These are phyloP conservation scores for Lepidocolaptes lacrymiger DNA, from an alignment of 2,797 vertebrate species.

Conservation along the genomic window DNA sequence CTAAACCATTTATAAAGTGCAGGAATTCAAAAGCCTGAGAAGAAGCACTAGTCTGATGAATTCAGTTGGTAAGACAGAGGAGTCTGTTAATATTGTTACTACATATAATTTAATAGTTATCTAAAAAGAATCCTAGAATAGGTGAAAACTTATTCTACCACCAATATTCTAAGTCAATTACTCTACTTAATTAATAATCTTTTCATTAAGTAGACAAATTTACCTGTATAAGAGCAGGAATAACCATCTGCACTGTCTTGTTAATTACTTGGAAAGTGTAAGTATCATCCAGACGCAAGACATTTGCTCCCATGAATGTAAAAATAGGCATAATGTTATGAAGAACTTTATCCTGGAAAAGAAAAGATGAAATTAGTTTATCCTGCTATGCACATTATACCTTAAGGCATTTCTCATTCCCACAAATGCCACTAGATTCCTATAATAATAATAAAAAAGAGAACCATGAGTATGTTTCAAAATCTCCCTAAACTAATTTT, in stretches of 20 bases:
- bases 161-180: background rate
- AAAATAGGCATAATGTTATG: conserved; percentile 99
- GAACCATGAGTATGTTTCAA: background rate
- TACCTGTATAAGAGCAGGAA: conserved; percentile 93
- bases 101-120: background rate
- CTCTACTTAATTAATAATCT: background rate
- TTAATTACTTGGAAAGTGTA: conserved; percentile 97
- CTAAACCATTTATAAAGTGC: background rate
- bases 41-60: background rate
- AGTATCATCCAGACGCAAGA: conserved; percentile 92
- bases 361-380: background rate
- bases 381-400: background rate
- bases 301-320: conserved; percentile 95
- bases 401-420: background rate
- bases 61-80: background rate
- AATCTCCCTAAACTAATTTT: background rate
- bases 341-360: conserved; percentile 93
- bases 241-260: conserved; percentile 92
- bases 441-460: background rate
- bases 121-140: background rate
- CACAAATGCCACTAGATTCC: background rate
- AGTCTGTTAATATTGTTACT: background rate
- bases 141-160: background rate
- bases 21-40: background rate
- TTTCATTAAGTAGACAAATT: background rate